Conservation (phyloP, 2,113 vertebrate genomes). For the Anguilla rostrata region DNA sequence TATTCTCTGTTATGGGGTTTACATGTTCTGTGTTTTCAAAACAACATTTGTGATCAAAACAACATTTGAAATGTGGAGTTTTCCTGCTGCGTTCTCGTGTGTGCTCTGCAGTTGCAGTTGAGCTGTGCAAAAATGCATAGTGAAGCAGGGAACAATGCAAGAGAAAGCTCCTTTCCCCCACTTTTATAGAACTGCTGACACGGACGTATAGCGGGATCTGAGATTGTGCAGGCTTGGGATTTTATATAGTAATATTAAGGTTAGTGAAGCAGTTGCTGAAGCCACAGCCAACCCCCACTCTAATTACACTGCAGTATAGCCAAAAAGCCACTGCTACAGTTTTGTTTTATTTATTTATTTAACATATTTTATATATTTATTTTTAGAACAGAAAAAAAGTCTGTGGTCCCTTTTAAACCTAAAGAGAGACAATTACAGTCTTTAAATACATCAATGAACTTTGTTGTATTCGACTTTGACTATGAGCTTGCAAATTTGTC, state of each 20-base stretch:
- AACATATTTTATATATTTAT: background rate
- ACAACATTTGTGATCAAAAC: too few relatives aligned
- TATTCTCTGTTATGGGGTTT: too few relatives aligned
- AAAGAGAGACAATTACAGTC: too few relatives aligned
- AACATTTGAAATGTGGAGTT: too few relatives aligned
- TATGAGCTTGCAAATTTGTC: background rate
- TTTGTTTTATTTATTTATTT: background rate
- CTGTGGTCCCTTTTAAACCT: background rate
- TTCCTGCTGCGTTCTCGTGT: too few relatives aligned
- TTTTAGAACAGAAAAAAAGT: background rate
- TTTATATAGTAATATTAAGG: background rate
- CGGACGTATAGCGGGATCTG: background rate
- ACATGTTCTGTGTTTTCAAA: too few relatives aligned
- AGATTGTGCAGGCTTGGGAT: background rate
- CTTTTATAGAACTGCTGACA: constrained; percentile 6
- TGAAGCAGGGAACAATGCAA: background rate
- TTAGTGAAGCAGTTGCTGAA: background rate
- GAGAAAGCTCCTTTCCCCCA: background rate
- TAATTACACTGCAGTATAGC: background rate
- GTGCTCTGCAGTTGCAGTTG: background rate
- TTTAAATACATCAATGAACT: too few relatives aligned
- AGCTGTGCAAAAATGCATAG: background rate
- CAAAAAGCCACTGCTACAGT: background rate
- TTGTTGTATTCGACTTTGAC: background rate
- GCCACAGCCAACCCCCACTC: background rate